phyloP scores from a whole-genome alignment of 1,140 invertebrate genomes.

The Monochamus saltuarius region DNA sequence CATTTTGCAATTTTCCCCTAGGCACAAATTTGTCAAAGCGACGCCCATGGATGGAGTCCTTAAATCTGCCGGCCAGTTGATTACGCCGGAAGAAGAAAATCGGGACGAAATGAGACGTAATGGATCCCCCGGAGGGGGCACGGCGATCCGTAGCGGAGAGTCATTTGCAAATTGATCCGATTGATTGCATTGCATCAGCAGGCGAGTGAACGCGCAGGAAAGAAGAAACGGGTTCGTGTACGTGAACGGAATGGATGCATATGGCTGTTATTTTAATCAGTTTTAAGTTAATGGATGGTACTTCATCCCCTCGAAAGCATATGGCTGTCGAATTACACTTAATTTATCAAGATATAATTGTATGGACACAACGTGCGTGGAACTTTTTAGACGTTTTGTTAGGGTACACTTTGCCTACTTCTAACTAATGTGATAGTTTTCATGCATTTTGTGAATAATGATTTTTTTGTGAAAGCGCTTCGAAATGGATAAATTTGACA shows the following conservation, averaged over 20 bases:
- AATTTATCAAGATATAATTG: neutral
- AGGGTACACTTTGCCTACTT: too few species aligned
- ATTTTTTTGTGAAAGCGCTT: too few species aligned
- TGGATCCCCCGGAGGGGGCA: conserved; percentile 9
- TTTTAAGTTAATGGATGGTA: conserved; percentile 8
- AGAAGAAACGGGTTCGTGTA: conserved; percentile 23
- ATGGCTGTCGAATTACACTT: conserved; percentile 7
- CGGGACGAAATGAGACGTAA: conserved; percentile 21
- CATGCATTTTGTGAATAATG: too few species aligned
- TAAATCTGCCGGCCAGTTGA: conserved; percentile 18
- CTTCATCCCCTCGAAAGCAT: neutral
- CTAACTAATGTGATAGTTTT: too few species aligned
- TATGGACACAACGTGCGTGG: too few species aligned
- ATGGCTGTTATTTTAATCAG: conserved; percentile 12
- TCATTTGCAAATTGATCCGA: conserved; percentile 23
- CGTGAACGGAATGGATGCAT: conserved; percentile 17
- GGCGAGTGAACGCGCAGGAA: conserved; percentile 8
- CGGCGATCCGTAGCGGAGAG: conserved; percentile 14
- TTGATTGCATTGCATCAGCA: neutral
- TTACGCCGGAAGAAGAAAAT: conserved; percentile 16
- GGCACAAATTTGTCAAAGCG: too few species aligned
- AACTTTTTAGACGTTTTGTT: too few species aligned
- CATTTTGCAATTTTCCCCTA: too few species aligned
- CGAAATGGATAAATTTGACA: too few species aligned
- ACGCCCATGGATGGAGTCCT: conserved; percentile 4